Percentiles rank a stretch among this genome's conserved stretches.
These are phyloP conservation scores for Leptopilina boulardi DNA, from an alignment of 1,140 invertebrate genomes.

Conservation along the genomic window DNA sequence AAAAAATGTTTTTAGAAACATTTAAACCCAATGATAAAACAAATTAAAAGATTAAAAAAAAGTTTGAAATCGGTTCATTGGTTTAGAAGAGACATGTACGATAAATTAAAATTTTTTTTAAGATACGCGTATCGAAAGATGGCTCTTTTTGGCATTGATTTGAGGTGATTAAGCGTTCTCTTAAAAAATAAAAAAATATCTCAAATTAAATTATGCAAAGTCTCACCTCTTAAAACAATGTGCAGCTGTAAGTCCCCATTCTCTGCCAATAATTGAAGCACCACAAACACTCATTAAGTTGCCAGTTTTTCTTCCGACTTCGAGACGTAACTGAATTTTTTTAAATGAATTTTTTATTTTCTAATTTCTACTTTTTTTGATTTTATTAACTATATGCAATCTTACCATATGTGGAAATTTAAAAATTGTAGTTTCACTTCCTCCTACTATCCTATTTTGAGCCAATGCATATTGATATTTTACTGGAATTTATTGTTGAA, in stretches of 20 bases:
- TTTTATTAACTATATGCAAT: not conserved
- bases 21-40: no score
- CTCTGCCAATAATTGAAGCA: conserved; percentile 35
- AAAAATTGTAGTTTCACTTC: conserved; percentile 70
- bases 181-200: not conserved
- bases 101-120: no score
- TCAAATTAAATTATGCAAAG: not conserved
- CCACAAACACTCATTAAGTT: conserved; percentile 12
- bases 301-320: conserved; percentile 39
- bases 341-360: not conserved
- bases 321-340: no score
- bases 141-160: no score
- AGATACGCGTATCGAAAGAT: no score
- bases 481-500: not conserved
- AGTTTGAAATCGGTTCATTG: no score
- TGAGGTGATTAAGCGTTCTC: no score
- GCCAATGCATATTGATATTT: conserved; percentile 46
- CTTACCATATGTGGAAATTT: conserved; percentile 71
- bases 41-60: no score
- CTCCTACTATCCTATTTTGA: conserved; percentile 61
- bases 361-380: not conserved
- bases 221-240: not conserved
- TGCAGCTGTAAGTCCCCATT: conserved; percentile 47
- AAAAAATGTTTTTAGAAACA: no score
- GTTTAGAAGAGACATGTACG: no score